Conservation (phyloP, 92 coral and sea anemone genomes). For the Pocillopora grandis region DNA sequence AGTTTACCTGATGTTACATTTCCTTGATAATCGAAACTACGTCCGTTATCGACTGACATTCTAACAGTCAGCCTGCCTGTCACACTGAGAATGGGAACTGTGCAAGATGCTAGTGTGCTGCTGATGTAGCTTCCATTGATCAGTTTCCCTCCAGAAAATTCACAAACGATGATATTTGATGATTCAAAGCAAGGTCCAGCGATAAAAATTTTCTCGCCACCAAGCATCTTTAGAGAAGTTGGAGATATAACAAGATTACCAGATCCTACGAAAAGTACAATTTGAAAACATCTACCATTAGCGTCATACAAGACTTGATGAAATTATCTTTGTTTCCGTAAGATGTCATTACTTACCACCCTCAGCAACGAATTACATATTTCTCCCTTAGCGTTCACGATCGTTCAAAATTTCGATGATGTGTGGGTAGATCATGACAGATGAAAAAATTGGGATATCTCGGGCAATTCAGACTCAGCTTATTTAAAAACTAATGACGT, state of each 20-base stretch:
- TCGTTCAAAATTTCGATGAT: too few relatives aligned
- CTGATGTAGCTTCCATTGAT: constrained; percentile 51
- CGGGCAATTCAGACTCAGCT: too few relatives aligned
- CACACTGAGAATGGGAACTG: constrained; percentile 65
- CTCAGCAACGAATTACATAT: too few relatives aligned
- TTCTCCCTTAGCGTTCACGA: too few relatives aligned
- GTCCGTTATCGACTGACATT: constrained; percentile 70
- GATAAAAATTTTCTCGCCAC: constrained; percentile 64
- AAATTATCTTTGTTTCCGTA: too few relatives aligned
- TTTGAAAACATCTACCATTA: too few relatives aligned
- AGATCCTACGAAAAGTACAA: constrained; percentile 2
- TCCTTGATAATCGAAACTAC: constrained; percentile 62
- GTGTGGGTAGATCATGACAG: too few relatives aligned
- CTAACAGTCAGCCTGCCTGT: constrained; percentile 65
- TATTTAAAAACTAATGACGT: too few relatives aligned
- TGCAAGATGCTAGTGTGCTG: constrained; percentile 56
- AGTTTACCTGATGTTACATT: constrained; percentile 34
- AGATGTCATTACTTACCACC: too few relatives aligned
- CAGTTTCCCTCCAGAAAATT: constrained; percentile 46
- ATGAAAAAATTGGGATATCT: too few relatives aligned
- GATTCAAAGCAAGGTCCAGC: constrained; percentile 79
- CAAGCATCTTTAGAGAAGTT: constrained; percentile 65
- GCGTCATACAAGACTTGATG: too few relatives aligned
- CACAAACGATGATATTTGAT: constrained; percentile 54
- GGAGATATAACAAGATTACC: constrained; percentile 38